Percentiles rank a stretch among this genome's conserved stretches.
Evolutionary conservation across 2,797 vertebrate genomes (phyloP).

Genomic region (Dermochelys coriacea): DNA sequence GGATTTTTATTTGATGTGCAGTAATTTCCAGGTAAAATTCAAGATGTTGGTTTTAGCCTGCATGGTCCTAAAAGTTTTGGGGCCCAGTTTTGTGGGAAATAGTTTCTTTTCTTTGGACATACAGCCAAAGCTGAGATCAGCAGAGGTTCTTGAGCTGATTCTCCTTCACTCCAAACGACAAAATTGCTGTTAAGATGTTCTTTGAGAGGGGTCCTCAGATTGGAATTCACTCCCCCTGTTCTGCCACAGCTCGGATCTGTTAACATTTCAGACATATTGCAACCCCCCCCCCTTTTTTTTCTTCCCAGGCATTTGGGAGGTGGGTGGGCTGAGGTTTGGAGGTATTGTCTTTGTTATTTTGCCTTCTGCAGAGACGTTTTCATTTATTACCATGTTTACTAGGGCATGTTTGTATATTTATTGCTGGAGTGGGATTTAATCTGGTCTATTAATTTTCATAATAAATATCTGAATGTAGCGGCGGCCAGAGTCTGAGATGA

Average conservation of each 20-base stretch:
- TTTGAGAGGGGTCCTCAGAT: not conserved
- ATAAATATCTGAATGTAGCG: not conserved
- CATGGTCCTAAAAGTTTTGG: not conserved
- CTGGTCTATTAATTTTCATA: not conserved
- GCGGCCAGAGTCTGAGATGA: not conserved
- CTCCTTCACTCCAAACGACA: not conserved
- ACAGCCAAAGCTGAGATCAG: not conserved
- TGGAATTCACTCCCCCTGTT: not conserved
- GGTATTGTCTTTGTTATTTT: not conserved
- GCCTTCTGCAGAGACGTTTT: not conserved
- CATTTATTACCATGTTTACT: not conserved
- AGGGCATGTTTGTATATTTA: not conserved
- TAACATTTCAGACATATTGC: not conserved
- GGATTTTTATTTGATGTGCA: not conserved
- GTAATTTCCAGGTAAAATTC: constrained; percentile 3
- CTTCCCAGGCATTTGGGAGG: not conserved
- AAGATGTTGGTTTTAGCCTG: not conserved
- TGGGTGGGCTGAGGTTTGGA: not conserved
- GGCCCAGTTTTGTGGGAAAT: not conserved
- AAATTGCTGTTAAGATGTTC: not conserved
- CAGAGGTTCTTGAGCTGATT: not conserved
- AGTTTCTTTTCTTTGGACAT: not conserved
- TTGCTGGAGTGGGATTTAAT: not conserved
- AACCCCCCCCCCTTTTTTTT: not conserved
- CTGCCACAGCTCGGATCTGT: not conserved